These are phyloP conservation scores for Galerucella nymphaeae DNA, from an alignment of 2,888 invertebrate species.

Conservation along the genomic window DNA sequence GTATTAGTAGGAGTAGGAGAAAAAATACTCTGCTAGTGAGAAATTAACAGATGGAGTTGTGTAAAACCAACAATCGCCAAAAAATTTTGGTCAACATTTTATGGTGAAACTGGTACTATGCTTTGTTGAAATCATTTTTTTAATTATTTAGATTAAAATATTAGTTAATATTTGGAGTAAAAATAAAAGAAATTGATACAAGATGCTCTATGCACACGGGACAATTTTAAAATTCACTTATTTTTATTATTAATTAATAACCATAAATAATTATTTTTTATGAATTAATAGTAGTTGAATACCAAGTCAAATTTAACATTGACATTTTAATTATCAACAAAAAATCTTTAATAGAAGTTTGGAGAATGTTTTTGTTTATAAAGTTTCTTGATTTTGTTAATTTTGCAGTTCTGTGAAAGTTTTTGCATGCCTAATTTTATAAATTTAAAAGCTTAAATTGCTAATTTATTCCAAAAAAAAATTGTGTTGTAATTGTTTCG, in stretches of 20 bases:
- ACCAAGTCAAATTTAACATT: conserved; percentile 32
- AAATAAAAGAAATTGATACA: not conserved
- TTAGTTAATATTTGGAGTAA: not conserved
- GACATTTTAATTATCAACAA: conserved; percentile 27
- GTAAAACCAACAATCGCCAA: too few relatives aligned
- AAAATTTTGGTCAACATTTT: too few relatives aligned
- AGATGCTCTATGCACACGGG: not conserved
- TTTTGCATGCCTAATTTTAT: conserved; percentile 30
- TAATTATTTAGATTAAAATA: too few relatives aligned
- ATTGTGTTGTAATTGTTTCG: conserved; percentile 13
- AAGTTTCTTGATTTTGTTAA: conserved; percentile 39
- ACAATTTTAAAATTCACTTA: conserved; percentile 10
- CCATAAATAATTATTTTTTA: conserved; percentile 24
- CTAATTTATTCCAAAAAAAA: conserved; percentile 17
- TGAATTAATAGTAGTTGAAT: conserved; percentile 33
- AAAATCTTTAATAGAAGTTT: conserved; percentile 34
- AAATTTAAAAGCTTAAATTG: conserved; percentile 1
- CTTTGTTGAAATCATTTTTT: too few relatives aligned
- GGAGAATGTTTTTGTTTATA: conserved; percentile 40
- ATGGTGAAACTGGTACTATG: too few relatives aligned
- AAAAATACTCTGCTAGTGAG: too few relatives aligned
- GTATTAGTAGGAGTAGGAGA: too few relatives aligned
- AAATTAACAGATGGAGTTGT: too few relatives aligned
- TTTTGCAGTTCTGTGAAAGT: conserved; percentile 39
- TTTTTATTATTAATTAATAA: conserved; percentile 39